Base-by-base conservation (phyloP, 2,888 invertebrate genomes). In the Chaitophorus viminalis region DNA sequence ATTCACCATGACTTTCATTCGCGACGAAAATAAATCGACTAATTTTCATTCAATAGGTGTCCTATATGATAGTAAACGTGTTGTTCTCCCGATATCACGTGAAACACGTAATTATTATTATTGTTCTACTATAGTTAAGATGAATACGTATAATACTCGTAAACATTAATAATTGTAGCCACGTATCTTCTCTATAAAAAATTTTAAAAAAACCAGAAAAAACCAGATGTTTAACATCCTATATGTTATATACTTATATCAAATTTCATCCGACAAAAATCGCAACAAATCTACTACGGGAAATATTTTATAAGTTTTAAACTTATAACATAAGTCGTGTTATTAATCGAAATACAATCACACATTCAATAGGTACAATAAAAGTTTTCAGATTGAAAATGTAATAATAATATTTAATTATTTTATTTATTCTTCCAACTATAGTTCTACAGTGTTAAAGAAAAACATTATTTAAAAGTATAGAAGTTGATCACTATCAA, bases 251-350 rank as follows among this genome's bases (percentile, higher is more conserved):
- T 65, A 31, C 68, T 33, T 6, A 18, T 79, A 86, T 86, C 72
- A 29, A 79, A 79, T 79, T 86, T 86, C 85, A n/a, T 52, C 14
- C 25, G 33, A 46, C 46, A 60, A 60, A 76, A 83, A 74, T 1
- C 74, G 21, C 60, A 31, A 18, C 36, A 21, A 17, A 29, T 18
- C 25, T 17, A 60, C 39, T 60, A 36, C 74, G 9, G 17, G 6
- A 25, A 3, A 75, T 75, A n/a, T n/a, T n/a, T n/a, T n/a, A n/a
- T n/a, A n/a, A n/a, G n/a, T n/a, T n/a, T n/a, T n/a, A n/a, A n/a
- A n/a, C n/a, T 21, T 75, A 29, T 39, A 14, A 60, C n/a, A 31
- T 29, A 25, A 65, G 29, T 31, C 39, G 11, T 31, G 65, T 84
- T 65, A n/a, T 84, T 21, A 46, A 46, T 74, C 84, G 31, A 4